phyloP scores from a whole-genome alignment of 2,797 vertebrate species.

The Silurus aristotelis region DNA sequence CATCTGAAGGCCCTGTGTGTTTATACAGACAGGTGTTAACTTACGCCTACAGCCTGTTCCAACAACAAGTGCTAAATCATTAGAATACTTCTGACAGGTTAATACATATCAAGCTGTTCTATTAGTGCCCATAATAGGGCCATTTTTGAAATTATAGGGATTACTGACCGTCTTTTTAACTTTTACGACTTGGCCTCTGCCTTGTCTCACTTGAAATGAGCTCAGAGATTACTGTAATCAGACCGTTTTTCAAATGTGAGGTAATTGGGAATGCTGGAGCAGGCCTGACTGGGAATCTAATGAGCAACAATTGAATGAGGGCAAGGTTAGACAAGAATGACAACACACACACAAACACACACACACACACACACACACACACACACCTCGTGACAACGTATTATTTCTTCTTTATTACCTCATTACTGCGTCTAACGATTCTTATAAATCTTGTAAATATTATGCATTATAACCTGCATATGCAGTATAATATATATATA shows the following conservation, averaged over 20 bases:
- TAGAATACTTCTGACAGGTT: constrained; percentile 45
- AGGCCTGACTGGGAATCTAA: constrained; percentile 50
- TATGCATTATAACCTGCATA: background rate
- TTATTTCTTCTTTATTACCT: background rate
- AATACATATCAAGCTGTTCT: constrained; percentile 58
- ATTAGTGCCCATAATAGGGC: constrained; percentile 50
- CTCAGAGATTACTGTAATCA: constrained; percentile 58
- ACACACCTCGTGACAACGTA: background rate
- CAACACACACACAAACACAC: constrained; percentile 1
- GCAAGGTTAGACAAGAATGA: constrained; percentile 24
- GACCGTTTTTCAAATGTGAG: constrained; percentile 49
- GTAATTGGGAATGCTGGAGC: constrained; percentile 53
- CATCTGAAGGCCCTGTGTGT: background rate
- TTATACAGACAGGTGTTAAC: constrained; percentile 35
- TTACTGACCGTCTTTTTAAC: constrained; percentile 53
- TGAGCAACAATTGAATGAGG: constrained; percentile 45
- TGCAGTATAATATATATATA: background rate
- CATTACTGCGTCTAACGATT: background rate
- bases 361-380: constrained; percentile 21
- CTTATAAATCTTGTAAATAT: background rate
- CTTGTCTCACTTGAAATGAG: constrained; percentile 48
- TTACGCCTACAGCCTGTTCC: constrained; percentile 46
- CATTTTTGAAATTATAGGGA: constrained; percentile 62
- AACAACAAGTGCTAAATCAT: constrained; percentile 51
- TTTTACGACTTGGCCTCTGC: constrained; percentile 57